A percentile compares a stretch with the other conserved stretches of the same genome.
These are phyloP conservation scores for Toxonevra muliebris DNA, from an alignment of 2,888 invertebrate genomes.

Conservation along the genomic window DNA sequence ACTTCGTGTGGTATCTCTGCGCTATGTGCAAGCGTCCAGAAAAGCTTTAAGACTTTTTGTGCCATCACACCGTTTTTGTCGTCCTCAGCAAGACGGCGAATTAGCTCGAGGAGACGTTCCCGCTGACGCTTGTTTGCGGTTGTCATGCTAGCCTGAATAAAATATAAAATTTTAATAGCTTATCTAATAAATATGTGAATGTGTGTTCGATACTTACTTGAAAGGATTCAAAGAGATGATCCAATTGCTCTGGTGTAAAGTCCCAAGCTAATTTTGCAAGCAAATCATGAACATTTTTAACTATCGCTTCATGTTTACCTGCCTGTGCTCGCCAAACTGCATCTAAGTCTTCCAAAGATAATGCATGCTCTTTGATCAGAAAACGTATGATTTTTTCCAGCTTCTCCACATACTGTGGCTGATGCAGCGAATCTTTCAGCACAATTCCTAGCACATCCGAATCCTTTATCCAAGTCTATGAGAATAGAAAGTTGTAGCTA, in stretches of 20 bases:
- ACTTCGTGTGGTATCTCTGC: constrained; percentile 97
- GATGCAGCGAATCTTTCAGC: constrained; percentile 93
- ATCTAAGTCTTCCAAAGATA: constrained; percentile 91
- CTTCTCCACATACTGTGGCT: constrained; percentile 97
- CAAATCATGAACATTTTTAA: constrained; percentile 96
- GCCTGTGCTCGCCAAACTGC: constrained; percentile 97
- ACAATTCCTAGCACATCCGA: constrained; percentile 96
- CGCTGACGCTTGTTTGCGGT: constrained; percentile 95
- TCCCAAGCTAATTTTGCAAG: constrained; percentile 98
- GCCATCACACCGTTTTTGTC: constrained; percentile 99
- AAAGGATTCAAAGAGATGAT: constrained; percentile 97
- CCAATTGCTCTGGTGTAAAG: constrained; percentile 95
- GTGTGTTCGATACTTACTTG: constrained; percentile 70
- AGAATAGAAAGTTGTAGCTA: constrained; percentile 39
- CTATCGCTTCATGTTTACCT: constrained; percentile 98
- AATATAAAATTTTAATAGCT: background rate
- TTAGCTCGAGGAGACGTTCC: constrained; percentile 93
- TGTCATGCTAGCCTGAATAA: constrained; percentile 84
- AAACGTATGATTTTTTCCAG: constrained; percentile 97
- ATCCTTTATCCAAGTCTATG: constrained; percentile 92
- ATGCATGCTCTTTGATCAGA: constrained; percentile 91
- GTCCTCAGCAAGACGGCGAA: constrained; percentile 94
- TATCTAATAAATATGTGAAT: background rate
- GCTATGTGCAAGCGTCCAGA: constrained; percentile 97
- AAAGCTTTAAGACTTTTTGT: constrained; percentile 91